These are phyloP conservation scores for Prorops nasuta DNA, from an alignment of 1,140 invertebrate genomes.

Conservation along the genomic window DNA sequence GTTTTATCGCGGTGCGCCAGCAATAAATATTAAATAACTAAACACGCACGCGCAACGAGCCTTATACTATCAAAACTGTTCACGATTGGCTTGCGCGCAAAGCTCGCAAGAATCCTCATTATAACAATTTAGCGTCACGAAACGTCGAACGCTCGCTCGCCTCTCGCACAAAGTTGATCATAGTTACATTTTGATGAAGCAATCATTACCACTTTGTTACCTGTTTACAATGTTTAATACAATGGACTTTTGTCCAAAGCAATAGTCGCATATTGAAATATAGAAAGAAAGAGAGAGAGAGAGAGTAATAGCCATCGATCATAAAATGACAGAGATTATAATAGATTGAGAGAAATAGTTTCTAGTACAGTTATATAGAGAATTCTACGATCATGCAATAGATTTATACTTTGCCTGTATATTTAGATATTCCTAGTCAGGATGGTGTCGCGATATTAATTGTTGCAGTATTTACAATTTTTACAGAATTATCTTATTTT, in stretches of 20 bases:
- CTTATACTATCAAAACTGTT: too few relatives aligned
- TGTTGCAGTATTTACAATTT: conserved; percentile 51
- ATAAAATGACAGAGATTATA: conserved; percentile 27
- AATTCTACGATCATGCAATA: conserved; percentile 41
- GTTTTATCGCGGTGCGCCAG: too few relatives aligned
- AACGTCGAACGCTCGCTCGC: too few relatives aligned
- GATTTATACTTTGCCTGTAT: conserved; percentile 17
- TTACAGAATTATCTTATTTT: conserved; percentile 29
- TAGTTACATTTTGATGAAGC: too few relatives aligned
- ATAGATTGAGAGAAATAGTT: conserved; percentile 21
- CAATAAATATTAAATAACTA: too few relatives aligned
- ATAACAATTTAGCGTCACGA: too few relatives aligned
- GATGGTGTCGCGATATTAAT: conserved; percentile 48
- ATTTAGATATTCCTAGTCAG: conserved; percentile 46
- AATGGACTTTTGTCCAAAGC: conserved; percentile 50
- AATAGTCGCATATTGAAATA: conserved; percentile 42
- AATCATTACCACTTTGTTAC: conserved; percentile 54
- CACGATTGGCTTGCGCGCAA: too few relatives aligned
- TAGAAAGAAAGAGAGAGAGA: conserved; percentile 27
- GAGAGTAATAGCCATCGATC: conserved; percentile 34
- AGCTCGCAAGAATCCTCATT: too few relatives aligned
- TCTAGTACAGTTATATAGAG: conserved; percentile 30
- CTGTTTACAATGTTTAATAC: conserved; percentile 53
- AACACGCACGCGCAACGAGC: too few relatives aligned
- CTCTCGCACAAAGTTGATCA: too few relatives aligned